Base-by-base conservation (phyloP, 2,797 vertebrate genomes). In the Prionace glauca region DNA sequence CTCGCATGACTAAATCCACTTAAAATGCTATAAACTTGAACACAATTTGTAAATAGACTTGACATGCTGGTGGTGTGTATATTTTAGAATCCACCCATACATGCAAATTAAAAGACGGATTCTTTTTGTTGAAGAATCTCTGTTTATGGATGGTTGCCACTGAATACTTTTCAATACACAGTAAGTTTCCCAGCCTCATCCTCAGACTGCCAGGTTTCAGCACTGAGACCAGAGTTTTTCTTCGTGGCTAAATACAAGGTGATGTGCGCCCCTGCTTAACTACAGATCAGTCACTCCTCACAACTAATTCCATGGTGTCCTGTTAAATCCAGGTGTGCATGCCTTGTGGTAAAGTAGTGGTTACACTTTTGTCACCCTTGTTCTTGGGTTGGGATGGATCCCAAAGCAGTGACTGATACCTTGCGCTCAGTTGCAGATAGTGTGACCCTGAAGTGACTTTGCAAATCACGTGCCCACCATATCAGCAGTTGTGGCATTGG, bases 11-110 rank as follows among this genome's bases (percentile, higher is more conserved):
- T 91, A 32, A 91, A 20, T 62, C 16, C 56, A 65, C 3, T 65
- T 91, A n/a, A 91, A 91, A 91, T n/a, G 88, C 60, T 18, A n/a
- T 18, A 65, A 91, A 91, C 9, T 91, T 91, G 56, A 56, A n/a
- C 29, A 65, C 20, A 14, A 91, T 60, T 91, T 60, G 16, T 65
- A 62, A 22, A 14, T 62, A 91, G 50, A 84, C 24, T 24, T 84
- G 18, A 45, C 65, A 14, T 16, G 16, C 71, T 29, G 9, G 71
- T 26, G 7, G 24, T 60, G 20, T 62, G 14, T 32, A 88, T 32
- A 7, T 12, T 88, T 50, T 36, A n/a, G 41, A 72, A 29, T 24
- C 11, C 9, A 50, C 24, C 24, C 3, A 26, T 56, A 32, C 72
- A 2, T 50, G 29, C 14, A 12, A 50, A 50, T 50, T 3, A 36